Percentiles rank a stretch among this genome's conserved stretches.
These are phyloP conservation scores for Mnemiopsis leidyi DNA, from an alignment of 37 sponge, comb jelly and placozoan genomes.

Conservation along the genomic window DNA sequence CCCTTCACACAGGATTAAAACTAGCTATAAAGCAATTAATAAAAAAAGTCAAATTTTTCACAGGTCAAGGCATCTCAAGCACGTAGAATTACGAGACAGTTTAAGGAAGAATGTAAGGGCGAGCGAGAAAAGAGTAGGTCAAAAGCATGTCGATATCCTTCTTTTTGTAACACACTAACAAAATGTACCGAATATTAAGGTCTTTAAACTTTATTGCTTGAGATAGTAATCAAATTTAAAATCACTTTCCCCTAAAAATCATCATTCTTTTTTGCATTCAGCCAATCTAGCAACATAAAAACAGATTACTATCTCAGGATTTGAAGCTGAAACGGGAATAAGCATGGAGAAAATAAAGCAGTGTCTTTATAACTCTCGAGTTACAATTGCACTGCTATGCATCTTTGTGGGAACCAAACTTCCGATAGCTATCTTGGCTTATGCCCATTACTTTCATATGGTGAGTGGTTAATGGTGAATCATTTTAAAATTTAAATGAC, in stretches of 20 bases:
- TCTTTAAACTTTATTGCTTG: no score
- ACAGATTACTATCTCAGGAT: background rate
- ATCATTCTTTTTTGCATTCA: no score
- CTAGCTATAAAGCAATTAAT: no score
- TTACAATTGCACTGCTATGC: background rate
- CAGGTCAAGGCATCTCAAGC: background rate
- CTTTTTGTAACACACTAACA: no score
- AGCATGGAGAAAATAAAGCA: constrained; percentile 18
- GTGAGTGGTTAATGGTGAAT: background rate
- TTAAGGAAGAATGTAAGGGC: background rate
- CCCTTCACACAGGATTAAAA: no score
- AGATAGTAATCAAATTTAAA: background rate
- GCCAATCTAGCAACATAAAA: background rate
- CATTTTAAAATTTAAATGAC: background rate
- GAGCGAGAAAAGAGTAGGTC: background rate
- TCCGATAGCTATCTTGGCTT: background rate
- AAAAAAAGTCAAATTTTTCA: background rate
- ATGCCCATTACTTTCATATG: constrained; percentile 22
- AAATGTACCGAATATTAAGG: no score
- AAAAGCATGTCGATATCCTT: no score
- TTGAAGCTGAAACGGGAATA: constrained; percentile 9
- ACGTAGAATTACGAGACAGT: background rate
- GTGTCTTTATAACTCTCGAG: background rate
- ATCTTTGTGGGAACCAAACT: background rate
- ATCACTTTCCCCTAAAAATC: no score